Evolutionary conservation across 2,888 invertebrate genomes (phyloP), one percentile per base, ranked within the genome.

Genomic region (Anaspis maculata): DNA sequence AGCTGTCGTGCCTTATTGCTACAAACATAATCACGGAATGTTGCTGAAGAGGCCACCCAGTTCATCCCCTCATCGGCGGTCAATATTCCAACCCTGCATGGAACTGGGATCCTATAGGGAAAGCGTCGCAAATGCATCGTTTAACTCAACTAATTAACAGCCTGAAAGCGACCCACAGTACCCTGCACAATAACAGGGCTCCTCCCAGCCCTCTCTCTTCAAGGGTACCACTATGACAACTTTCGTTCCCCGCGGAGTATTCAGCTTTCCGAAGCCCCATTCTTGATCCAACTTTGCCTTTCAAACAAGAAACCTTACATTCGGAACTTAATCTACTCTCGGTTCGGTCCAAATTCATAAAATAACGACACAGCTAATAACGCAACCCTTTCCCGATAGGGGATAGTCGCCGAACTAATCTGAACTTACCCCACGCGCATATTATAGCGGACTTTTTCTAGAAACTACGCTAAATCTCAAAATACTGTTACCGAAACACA

Each of bases 301-400:
- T 37, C 28, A 37, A 19, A n/a, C n/a, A n/a, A n/a, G n/a, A n/a
- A n/a, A 11, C 12, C 31, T 34, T 27, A 30, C 30, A 29, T 27
- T 27, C 38, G 30, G 13, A 30, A 34, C 38, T 34, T 34, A 30
- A 34, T 34, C 30, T 25, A 15, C 31, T 27, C 23, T 13, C n/a
- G 21, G 29, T 9, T 11, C n/a, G n/a, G n/a, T n/a, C n/a, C 26
- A 33, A 24, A 39, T 36, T 35, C 30, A 35, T 29, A 29, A 39
- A 32, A 39, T 36, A 30, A 36, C 31, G 32, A 25, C 24, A 32
- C 26, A 32, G 29, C 34, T 39, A 32, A 39, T 29, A 35, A 35
- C 29, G 21, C 28, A 30, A 24, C 25, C 38, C 24, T 27, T 30
- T 29, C 14, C 30, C n/a, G n/a, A n/a, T n/a, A n/a, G n/a, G n/a